phyloP scores from a whole-genome alignment of 2,888 invertebrate species.

The Trisateles emortualis region DNA sequence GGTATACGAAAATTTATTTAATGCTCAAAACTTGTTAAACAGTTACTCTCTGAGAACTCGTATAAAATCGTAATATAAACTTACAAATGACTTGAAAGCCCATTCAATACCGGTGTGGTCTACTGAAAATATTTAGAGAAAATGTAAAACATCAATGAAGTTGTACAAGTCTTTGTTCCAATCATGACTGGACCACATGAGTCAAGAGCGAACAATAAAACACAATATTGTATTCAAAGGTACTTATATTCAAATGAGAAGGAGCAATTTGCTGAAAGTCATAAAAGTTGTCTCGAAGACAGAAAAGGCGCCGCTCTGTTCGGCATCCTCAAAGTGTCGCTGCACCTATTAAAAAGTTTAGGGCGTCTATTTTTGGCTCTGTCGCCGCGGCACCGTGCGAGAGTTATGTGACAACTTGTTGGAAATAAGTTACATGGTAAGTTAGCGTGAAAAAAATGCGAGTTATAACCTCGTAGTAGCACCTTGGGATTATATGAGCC shows the following conservation, averaged over 20 bases:
- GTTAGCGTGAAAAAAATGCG: slow-evolving; percentile 48
- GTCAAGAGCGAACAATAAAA: slow-evolving; percentile 30
- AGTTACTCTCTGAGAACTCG: background rate
- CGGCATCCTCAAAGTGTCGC: slow-evolving; percentile 54
- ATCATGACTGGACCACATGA: slow-evolving; percentile 33
- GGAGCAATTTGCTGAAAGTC: slow-evolving; percentile 78
- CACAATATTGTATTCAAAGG: slow-evolving; percentile 49
- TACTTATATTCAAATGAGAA: slow-evolving; percentile 72
- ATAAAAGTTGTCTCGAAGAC: slow-evolving; percentile 76
- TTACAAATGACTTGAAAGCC: background rate
- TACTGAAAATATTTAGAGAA: slow-evolving; percentile 3
- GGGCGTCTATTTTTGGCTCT: slow-evolving; percentile 79
- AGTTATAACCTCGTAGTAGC: slow-evolving; percentile 18
- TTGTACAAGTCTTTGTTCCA: slow-evolving; percentile 25
- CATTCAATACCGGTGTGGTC: slow-evolving; percentile 2
- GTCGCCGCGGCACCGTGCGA: slow-evolving; percentile 59
- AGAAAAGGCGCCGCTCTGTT: slow-evolving; percentile 71
- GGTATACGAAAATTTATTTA: background rate
- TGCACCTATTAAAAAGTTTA: slow-evolving; percentile 80
- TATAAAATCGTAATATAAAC: background rate
- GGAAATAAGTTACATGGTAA: slow-evolving; percentile 51
- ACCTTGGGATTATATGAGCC: slow-evolving; percentile 6
- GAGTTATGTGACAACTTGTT: slow-evolving; percentile 76
- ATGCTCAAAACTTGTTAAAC: background rate
- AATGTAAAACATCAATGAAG: slow-evolving; percentile 25